Evolutionary conservation across 2,888 invertebrate genomes (phyloP).

Genomic region (Heteromyza rotundicornis): DNA sequence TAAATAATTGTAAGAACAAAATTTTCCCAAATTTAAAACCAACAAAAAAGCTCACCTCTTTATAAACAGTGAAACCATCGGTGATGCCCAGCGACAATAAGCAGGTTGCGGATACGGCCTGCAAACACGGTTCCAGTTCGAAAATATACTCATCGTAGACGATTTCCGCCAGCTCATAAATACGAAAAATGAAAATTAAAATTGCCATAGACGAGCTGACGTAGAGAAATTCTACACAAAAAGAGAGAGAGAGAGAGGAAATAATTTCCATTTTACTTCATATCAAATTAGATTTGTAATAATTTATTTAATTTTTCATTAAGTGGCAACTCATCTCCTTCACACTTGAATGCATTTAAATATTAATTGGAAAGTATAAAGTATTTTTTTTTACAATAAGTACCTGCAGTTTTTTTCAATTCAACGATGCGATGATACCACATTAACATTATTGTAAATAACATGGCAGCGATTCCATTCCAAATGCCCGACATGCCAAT

Average conservation of each 20-base stretch:
- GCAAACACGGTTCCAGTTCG: constrained; percentile 52
- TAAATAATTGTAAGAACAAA: neutral
- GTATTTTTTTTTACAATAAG: constrained; percentile 28
- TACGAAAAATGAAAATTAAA: constrained; percentile 47
- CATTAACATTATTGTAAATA: constrained; percentile 55
- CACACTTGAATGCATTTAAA: no score
- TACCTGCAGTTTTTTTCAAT: constrained; percentile 55
- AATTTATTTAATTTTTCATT: neutral
- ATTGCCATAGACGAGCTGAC: constrained; percentile 43
- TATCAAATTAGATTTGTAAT: neutral
- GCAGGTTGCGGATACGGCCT: constrained; percentile 36
- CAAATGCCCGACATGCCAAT: constrained; percentile 46
- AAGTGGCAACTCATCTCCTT: neutral
- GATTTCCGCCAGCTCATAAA: constrained; percentile 53
- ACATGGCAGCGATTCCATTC: constrained; percentile 51
- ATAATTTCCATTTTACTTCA: neutral
- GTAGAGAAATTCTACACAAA: constrained; percentile 50
- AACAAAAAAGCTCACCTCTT: constrained; percentile 56
- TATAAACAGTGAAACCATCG: constrained; percentile 58
- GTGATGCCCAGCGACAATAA: constrained; percentile 42
- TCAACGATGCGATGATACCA: constrained; percentile 57
- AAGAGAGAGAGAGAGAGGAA: constrained; percentile 14
- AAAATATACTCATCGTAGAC: constrained; percentile 44
- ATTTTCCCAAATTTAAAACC: no score
- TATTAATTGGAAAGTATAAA: no score